Evolutionary conservation across 2,797 vertebrate genomes (phyloP), one percentile per base, ranked within the genome.

Genomic region (Acanthis flammea): DNA sequence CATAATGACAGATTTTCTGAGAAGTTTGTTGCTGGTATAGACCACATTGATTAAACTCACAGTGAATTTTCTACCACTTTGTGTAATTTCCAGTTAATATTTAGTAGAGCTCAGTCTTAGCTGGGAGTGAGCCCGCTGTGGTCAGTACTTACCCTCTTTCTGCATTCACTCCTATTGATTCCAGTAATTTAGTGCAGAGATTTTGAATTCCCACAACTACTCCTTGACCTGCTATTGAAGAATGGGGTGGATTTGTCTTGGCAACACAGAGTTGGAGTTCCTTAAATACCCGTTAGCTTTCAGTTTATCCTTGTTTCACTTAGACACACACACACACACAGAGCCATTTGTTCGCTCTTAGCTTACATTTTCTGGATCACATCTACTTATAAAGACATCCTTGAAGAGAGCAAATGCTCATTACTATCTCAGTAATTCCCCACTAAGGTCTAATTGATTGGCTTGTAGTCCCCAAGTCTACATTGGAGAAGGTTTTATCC

Each of bases 361-460:
- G 76, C 58, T 83, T 88, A 76, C 65, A 45, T 82, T 92, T 95
- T 83, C 84, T 86, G 81, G 70, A 87, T 86, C 94, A 66, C 87
- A 80, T 89, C 84, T 96, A 87, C 86, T 95, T 92, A 58, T 30
- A 79, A 87, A 92, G 92, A 84, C 72, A 62, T 92, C 51, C 51
- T 93, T 88, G 73, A 48, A 76, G 74, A 87, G 93, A 94, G 85
- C 50, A 90, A 96, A 93, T 94, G 91, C 70, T 91, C 94, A 67
- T 68, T 96, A 85, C 77, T 65, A 28, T 68, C 66, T 86, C 72
- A 57, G 71, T 95, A 94, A 86, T 94, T 96, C 82, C 62, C 44
- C 79, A 73, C 89, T 85, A 91, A 95, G 54, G 48, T 89, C 77
- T 94, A 91, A 90, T 96, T 95, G 93, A 92, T 94, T 94, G 74